Percentiles rank a stretch among this genome's conserved stretches.
phyloP scores from a whole-genome alignment of 2,113 vertebrate genomes.

The Oreochromis niloticus region DNA sequence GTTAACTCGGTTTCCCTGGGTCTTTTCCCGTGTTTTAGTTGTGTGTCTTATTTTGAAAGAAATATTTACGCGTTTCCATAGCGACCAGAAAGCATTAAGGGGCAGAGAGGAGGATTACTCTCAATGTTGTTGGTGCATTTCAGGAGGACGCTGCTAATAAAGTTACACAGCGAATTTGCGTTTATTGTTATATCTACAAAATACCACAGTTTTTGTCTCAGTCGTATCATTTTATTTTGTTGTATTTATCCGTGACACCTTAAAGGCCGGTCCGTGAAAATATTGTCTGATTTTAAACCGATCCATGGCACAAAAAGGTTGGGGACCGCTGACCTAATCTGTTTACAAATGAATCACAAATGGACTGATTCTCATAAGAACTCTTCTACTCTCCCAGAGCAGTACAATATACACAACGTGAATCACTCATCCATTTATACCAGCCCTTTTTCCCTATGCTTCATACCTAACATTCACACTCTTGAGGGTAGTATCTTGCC shows the following conservation, averaged over 20 bases:
- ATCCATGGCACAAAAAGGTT: background rate
- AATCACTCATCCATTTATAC: background rate
- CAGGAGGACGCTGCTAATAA: background rate
- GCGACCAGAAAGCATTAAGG: background rate
- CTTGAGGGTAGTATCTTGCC: background rate
- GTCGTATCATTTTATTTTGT: background rate
- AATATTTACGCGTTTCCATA: background rate
- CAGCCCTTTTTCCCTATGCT: accelerated
- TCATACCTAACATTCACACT: background rate
- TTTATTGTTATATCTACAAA: background rate
- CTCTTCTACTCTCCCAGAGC: background rate
- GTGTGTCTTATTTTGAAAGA: background rate
- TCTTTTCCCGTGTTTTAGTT: background rate
- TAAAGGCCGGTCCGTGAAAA: background rate
- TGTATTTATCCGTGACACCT: background rate
- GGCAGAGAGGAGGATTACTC: background rate
- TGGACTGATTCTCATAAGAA: background rate
- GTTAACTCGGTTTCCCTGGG: accelerated
- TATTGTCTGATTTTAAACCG: background rate
- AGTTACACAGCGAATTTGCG: background rate
- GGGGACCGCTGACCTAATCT: background rate
- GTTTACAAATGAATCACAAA: background rate
- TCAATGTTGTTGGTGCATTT: background rate
- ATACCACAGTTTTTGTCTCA: background rate
- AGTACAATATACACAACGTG: background rate